Evolutionary conservation across 2,888 invertebrate genomes (phyloP).

Genomic region (Drosophila buzzatii): DNA sequence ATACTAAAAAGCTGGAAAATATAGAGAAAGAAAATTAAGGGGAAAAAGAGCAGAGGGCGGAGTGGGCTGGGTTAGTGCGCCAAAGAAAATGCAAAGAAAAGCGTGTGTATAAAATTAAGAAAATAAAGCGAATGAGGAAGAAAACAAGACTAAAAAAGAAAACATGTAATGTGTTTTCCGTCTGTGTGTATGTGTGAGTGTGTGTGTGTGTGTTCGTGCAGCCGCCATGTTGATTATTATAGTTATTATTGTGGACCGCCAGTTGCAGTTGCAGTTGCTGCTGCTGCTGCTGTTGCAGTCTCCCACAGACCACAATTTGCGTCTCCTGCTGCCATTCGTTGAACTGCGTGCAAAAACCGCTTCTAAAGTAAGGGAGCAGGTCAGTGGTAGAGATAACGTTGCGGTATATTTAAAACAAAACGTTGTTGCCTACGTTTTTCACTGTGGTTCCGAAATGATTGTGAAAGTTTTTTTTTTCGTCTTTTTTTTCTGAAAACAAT

Average conservation of each 20-base stretch:
- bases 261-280: conserved; percentile 49
- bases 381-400: conserved; percentile 42
- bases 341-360: conserved; percentile 6
- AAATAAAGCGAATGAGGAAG: conserved; percentile 54
- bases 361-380: conserved; percentile 2
- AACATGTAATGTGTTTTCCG: conserved; percentile 24
- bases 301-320: neutral
- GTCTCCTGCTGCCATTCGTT: neutral
- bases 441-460: neutral
- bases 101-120: conserved; percentile 73
- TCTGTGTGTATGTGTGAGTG: conserved; percentile 9
- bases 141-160: conserved; percentile 8
- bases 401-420: conserved; percentile 65
- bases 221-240: conserved; percentile 72
- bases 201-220: conserved; percentile 17
- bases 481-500: neutral
- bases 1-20: conserved; percentile 70
- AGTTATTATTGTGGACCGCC: conserved; percentile 67
- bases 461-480: neutral
- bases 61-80: conserved; percentile 19
- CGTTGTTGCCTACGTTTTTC: conserved; percentile 19
- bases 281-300: conserved; percentile 46
- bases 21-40: conserved; percentile 15
- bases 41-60: neutral
- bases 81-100: conserved; percentile 64